phyloP scores from a whole-genome alignment of 2,888 invertebrate species.

The Boloria euphrosyne region DNA sequence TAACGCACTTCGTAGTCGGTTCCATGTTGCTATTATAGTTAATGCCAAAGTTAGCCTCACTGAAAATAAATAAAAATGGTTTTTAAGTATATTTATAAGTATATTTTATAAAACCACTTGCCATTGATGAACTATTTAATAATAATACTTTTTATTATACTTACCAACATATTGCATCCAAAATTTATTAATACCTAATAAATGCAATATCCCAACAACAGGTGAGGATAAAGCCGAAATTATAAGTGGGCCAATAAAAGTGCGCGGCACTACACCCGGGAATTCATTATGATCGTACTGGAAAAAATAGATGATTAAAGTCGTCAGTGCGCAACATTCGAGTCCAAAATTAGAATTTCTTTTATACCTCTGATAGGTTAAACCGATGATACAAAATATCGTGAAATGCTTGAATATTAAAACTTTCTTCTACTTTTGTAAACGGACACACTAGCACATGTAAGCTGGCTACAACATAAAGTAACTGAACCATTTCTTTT shows the following conservation, averaged over 20 bases:
- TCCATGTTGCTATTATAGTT: constrained; percentile 88
- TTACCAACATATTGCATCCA: constrained; percentile 94
- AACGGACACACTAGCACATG: constrained; percentile 95
- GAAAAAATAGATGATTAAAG: constrained; percentile 44
- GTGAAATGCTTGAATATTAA: constrained; percentile 98
- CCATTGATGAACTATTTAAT: background rate
- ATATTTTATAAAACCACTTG: constrained; percentile 1
- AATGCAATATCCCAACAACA: constrained; percentile 85
- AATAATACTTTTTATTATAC: constrained; percentile 45
- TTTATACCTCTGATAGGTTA: constrained; percentile 90
- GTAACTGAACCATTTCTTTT: constrained; percentile 86
- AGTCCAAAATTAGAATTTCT: constrained; percentile 76
- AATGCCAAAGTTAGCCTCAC: constrained; percentile 91
- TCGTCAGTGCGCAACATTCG: constrained; percentile 49
- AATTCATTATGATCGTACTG: constrained; percentile 99
- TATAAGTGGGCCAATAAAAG: constrained; percentile 95
- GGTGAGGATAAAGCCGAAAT: constrained; percentile 91
- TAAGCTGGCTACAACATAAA: constrained; percentile 88
- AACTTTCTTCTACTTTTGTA: constrained; percentile 99
- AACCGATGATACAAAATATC: constrained; percentile 95
- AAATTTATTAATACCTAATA: constrained; percentile 90
- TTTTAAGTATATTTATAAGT: no score
- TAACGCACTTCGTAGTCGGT: constrained; percentile 87
- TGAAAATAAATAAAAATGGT: constrained; percentile 59
- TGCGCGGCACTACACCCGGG: constrained; percentile 98